Evolutionary conservation across 1,140 invertebrate genomes (phyloP).

Genomic region (Caenorhabditis inopinata): DNA sequence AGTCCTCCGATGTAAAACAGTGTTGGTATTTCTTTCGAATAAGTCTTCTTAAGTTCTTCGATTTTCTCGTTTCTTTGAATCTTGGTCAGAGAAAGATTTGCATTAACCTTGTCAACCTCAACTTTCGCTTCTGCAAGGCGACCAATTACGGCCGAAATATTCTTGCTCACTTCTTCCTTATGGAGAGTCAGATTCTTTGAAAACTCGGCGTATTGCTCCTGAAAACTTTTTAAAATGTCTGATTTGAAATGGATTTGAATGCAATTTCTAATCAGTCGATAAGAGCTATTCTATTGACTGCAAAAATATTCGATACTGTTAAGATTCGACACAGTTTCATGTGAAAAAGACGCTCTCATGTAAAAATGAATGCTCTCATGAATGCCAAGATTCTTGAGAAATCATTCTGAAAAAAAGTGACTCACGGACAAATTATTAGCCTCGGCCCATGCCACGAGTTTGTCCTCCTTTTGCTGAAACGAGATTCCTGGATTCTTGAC

Average conservation of each 20-base stretch:
- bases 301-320: too few relatives aligned
- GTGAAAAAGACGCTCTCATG: too few relatives aligned
- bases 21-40: background rate
- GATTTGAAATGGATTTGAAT: too few relatives aligned
- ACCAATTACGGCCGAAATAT: background rate
- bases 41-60: background rate
- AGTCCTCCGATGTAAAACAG: background rate
- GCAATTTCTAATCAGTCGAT: too few relatives aligned
- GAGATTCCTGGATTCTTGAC: constrained; percentile 16
- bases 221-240: background rate
- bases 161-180: background rate
- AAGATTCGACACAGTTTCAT: too few relatives aligned
- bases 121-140: background rate
- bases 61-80: constrained; percentile 8
- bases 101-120: constrained; percentile 3
- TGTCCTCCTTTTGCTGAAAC: constrained; percentile 4
- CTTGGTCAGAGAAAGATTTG: background rate
- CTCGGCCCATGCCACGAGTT: constrained; percentile 3
- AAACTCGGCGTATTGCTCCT: constrained; percentile 13
- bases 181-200: background rate
- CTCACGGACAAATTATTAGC: background rate
- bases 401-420: too few relatives aligned
- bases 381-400: too few relatives aligned
- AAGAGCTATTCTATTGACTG: too few relatives aligned
- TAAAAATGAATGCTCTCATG: too few relatives aligned